Conservation (phyloP, 2,888 invertebrate genomes). For the Thymelicus acteon region DNA sequence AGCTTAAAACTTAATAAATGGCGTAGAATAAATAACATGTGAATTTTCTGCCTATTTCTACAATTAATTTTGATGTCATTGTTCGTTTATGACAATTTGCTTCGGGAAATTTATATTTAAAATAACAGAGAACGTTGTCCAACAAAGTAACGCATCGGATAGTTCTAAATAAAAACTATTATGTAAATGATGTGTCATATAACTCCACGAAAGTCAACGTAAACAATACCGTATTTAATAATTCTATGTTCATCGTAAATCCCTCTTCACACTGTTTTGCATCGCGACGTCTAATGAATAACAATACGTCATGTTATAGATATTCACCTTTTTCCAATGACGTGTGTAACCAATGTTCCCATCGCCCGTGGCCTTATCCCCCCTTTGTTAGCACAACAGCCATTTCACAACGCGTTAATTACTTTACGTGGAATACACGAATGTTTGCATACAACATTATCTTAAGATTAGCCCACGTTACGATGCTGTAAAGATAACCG, state of each 20-base stretch:
- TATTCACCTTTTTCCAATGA: conserved; percentile 21
- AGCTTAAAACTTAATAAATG: too few species aligned
- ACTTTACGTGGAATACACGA: conserved; percentile 50
- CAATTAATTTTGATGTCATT: too few species aligned
- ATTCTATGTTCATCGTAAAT: conserved; percentile 20
- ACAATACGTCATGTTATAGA: conserved; percentile 29
- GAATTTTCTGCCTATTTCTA: too few species aligned
- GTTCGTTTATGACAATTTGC: too few species aligned
- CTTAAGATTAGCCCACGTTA: conserved; percentile 56
- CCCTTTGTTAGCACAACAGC: conserved; percentile 39
- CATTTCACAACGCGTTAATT: conserved; percentile 49
- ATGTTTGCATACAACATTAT: conserved; percentile 41
- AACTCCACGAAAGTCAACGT: background rate
- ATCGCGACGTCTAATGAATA: conserved; percentile 26
- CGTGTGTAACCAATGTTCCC: conserved; percentile 18
- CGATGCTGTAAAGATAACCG: conserved; percentile 60
- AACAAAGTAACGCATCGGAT: too few species aligned
- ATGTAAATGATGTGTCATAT: background rate
- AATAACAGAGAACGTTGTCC: too few species aligned
- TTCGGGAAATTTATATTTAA: too few species aligned
- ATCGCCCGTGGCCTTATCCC: conserved; percentile 11
- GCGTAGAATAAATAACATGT: too few species aligned
- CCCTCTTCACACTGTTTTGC: conserved; percentile 35
- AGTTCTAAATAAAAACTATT: background rate
- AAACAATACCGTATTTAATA: conserved; percentile 26